phyloP scores from a whole-genome alignment of 2,797 vertebrate species.

The Varecia variegata region DNA sequence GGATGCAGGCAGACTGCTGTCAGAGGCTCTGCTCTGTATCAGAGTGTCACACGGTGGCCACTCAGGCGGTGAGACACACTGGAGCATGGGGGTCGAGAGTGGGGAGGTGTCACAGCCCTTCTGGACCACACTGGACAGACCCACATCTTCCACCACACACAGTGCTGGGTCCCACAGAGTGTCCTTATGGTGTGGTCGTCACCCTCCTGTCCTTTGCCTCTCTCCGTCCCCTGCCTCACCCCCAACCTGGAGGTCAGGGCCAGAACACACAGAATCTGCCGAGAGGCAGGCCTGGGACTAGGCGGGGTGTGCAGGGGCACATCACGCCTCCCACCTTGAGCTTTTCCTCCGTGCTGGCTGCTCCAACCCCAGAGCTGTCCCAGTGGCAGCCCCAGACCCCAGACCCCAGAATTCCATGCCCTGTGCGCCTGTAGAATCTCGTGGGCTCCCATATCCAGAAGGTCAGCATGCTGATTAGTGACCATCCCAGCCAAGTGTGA shows the following conservation, averaged over 20 bases:
- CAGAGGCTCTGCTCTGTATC: neutral
- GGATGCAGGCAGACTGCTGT: neutral
- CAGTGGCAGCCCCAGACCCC: neutral
- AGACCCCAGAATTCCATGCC: neutral
- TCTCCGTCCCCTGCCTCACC: neutral
- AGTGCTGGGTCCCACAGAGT: neutral
- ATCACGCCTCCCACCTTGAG: neutral
- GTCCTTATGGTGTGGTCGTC: accelerated
- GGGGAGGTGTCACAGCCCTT: neutral
- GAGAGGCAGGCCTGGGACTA: neutral
- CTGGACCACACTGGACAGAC: neutral
- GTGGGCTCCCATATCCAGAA: neutral
- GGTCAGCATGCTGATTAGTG: neutral
- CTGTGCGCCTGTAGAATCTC: neutral
- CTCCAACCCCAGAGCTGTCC: neutral
- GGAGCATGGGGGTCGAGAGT: too few species aligned
- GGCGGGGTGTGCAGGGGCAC: neutral
- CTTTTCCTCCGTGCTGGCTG: neutral
- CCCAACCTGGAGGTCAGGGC: neutral
- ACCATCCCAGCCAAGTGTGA: neutral
- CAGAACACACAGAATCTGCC: neutral
- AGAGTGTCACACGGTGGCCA: too few species aligned
- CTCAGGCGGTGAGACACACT: neutral
- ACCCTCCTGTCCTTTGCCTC: neutral
- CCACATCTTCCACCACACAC: accelerated